These are phyloP conservation scores for Oryzias dopingdopingensis DNA, from an alignment of 2,797 vertebrate genomes.

Conservation along the genomic window DNA sequence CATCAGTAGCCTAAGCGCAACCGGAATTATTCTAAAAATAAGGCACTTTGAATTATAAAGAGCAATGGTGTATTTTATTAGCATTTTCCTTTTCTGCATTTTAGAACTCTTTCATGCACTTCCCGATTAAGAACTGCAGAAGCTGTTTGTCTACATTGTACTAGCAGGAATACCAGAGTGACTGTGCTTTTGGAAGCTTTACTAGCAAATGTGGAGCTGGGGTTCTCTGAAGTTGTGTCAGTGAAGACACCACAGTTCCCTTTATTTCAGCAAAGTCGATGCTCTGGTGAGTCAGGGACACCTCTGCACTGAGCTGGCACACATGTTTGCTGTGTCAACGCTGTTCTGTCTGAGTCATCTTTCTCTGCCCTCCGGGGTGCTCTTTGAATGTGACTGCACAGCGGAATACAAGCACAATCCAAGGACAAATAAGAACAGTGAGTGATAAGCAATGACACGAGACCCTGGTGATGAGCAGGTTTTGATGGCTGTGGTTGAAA, in stretches of 20 bases:
- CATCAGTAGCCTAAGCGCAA: too few relatives aligned
- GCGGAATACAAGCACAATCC: slow-evolving; percentile 28
- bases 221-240: slow-evolving; percentile 16
- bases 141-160: too few relatives aligned
- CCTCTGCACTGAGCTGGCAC: slow-evolving; percentile 61
- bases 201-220: neutral
- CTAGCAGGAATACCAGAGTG: too few relatives aligned
- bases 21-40: too few relatives aligned
- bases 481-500: slow-evolving; percentile 39
- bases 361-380: slow-evolving; percentile 41
- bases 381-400: slow-evolving; percentile 37
- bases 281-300: slow-evolving; percentile 60
- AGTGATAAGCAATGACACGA: slow-evolving; percentile 46
- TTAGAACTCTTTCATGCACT: too few relatives aligned
- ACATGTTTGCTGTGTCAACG: slow-evolving; percentile 66
- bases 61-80: too few relatives aligned
- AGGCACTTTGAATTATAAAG: too few relatives aligned
- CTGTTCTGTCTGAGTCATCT: slow-evolving; percentile 59
- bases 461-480: slow-evolving; percentile 27
- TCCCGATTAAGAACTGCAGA: too few relatives aligned
- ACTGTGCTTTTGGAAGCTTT: too few relatives aligned
- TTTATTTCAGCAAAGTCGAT: slow-evolving; percentile 65
- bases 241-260: slow-evolving; percentile 17
- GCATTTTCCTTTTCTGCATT: too few relatives aligned
- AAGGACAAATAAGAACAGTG: slow-evolving; percentile 55